A percentile compares a stretch with the other conserved stretches of the same genome.
Conservation (phyloP, 1,140 invertebrate genomes). For the Battus philenor region DNA sequence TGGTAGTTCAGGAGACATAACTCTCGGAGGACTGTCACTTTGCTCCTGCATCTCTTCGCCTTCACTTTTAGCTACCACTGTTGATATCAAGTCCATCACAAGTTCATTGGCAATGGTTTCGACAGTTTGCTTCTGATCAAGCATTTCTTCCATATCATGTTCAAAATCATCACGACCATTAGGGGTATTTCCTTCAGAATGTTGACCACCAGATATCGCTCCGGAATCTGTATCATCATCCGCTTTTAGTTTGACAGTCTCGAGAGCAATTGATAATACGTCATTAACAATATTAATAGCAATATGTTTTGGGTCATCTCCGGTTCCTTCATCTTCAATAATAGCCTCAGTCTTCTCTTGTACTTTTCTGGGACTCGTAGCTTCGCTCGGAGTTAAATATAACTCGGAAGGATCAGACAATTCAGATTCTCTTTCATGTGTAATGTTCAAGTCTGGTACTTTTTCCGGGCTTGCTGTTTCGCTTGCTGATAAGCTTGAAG, state of each 20-base stretch:
- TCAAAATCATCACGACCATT: conserved; percentile 68
- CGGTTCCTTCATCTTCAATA: conserved; percentile 74
- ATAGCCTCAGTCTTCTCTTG: conserved; percentile 69
- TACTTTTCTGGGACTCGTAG: conserved; percentile 68
- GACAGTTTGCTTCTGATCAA: conserved; percentile 48
- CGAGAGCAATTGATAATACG: conserved; percentile 69
- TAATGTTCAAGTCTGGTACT: conserved; percentile 54
- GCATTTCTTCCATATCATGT: conserved; percentile 58
- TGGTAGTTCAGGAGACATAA: conserved; percentile 49
- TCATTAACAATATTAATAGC: conserved; percentile 70
- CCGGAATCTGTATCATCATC: conserved; percentile 66
- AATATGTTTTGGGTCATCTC: conserved; percentile 73
- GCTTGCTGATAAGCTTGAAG: conserved; percentile 69
- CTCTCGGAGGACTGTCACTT: conserved; percentile 39
- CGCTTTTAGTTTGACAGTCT: conserved; percentile 64
- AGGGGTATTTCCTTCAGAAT: conserved; percentile 67
- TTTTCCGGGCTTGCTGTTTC: conserved; percentile 70
- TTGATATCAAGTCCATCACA: conserved; percentile 47
- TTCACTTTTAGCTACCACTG: conserved; percentile 40
- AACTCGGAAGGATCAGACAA: conserved; percentile 78
- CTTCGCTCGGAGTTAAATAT: conserved; percentile 79
- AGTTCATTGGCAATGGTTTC: conserved; percentile 51
- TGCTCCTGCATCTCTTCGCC: conserved; percentile 23
- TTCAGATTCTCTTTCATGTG: conserved; percentile 64
- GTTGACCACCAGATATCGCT: conserved; percentile 58